Evolutionary conservation across 2,888 invertebrate genomes (phyloP).

Genomic region (Stenotaenia linearis): DNA sequence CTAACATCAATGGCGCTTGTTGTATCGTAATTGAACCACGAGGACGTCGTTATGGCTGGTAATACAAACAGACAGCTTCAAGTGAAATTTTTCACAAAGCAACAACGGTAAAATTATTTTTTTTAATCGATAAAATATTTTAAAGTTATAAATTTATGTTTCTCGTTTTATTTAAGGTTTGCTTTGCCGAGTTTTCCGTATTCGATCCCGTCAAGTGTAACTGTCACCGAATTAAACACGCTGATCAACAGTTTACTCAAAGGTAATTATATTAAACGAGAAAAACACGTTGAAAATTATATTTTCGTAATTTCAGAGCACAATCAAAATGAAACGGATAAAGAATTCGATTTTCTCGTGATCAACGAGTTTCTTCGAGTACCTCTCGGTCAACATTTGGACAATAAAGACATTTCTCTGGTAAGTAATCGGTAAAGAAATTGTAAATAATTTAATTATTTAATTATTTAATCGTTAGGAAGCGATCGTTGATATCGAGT

Average conservation of each 20-base stretch:
- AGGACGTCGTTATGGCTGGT: background rate
- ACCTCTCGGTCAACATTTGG: background rate
- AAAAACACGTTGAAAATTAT: no score
- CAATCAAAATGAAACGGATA: background rate
- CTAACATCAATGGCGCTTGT: no score
- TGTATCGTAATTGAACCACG: no score
- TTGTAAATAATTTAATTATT: no score
- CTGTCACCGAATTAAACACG: background rate
- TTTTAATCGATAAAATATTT: no score
- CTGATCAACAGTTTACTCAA: background rate
- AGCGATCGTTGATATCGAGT: conserved; percentile 81
- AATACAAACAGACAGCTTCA: background rate
- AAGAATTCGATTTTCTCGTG: conserved; percentile 28
- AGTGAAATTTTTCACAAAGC: background rate
- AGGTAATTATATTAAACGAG: background rate
- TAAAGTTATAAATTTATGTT: no score
- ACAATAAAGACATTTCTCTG: conserved; percentile 11
- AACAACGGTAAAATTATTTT: background rate
- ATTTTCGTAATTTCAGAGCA: background rate
- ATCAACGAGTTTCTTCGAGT: background rate
- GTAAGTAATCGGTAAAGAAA: no score
- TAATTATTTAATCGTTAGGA: no score
- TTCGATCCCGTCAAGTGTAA: background rate
- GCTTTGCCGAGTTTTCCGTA: background rate
- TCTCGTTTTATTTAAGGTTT: no score